Conservation (phyloP, 2,888 invertebrate genomes). For the Rhodophaea formosa region DNA sequence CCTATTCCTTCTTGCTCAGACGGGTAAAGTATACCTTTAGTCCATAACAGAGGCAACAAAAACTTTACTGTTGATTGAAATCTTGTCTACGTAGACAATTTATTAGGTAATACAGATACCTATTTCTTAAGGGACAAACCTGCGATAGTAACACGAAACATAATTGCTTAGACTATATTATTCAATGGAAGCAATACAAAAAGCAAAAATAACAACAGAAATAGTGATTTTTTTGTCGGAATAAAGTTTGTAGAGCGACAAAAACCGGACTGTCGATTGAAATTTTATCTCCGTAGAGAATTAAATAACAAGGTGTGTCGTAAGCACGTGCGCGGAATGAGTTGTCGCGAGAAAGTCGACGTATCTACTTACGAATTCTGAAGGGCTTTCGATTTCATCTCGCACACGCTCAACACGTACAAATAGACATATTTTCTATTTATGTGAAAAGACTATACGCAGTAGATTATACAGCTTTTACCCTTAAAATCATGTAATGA, state of each 20-base stretch:
- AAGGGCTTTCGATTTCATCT: constrained; percentile 51
- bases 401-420: constrained; percentile 12
- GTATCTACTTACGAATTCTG: constrained; percentile 43
- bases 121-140: too few species aligned
- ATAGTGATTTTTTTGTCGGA: not conserved
- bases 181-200: too few species aligned
- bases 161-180: too few species aligned
- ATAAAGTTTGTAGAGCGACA: not conserved
- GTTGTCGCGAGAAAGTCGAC: constrained; percentile 63
- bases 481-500: too few species aligned
- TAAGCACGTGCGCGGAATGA: constrained; percentile 60
- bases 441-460: not conserved
- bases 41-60: too few species aligned
- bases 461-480: too few species aligned
- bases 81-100: too few species aligned
- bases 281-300: constrained; percentile 40
- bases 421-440: not conserved
- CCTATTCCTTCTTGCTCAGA: too few species aligned
- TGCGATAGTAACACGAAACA: too few species aligned
- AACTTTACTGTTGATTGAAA: too few species aligned
- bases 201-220: not conserved
- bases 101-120: too few species aligned
- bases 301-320: constrained; percentile 43
- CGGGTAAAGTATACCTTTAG: too few species aligned
- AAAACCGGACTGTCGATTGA: constrained; percentile 33